Evolutionary conservation across 1,140 invertebrate genomes (phyloP), one percentile per base, ranked within the genome.

Genomic region (Microplitis demolitor): DNA sequence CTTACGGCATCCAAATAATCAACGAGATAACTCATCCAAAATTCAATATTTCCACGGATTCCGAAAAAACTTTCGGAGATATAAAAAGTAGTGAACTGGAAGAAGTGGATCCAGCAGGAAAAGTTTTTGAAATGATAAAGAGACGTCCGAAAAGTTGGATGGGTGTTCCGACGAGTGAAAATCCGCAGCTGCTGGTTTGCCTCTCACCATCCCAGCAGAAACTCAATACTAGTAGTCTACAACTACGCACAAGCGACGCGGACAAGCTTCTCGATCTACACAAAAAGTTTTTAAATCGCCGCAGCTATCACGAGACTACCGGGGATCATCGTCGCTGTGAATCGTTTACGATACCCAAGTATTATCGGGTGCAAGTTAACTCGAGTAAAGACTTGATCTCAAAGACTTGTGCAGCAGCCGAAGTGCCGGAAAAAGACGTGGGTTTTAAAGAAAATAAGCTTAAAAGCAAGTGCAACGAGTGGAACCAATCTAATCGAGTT

Each of bases 131-230:
- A 62, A 69, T 78, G 75, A 87, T 37, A 87, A 88, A 34, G 78
- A 84, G 75, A 83, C 78, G 78, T 84, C 80, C 74, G 71, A 80
- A 83, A 69, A 80, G 88, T 45, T 91, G 91, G 90, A 81, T 90
- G 53, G 90, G 89, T 2, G 75, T 92, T 4, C 88, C 89, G n/a
- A 89, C 89, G 0, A 82, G 87, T 53, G 82, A 84, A 34, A 90
- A 93, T 79, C 89, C 90, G 0, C 86, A 87, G 66, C 39, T 92
- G 2, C 83, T 93, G 37, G 86, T 93, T 0, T 93, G 91, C 79
- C 83, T 94, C 8, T 94, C 93, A 0, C 93, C 93, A 0, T 91
- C 90, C 0, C 93, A 94, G 78, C 91, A 90, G 77, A 14, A 24
- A 8, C 4, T 24, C 16, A n/a, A 14, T 54, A 24, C 16, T 4